A percentile compares a stretch with the other conserved stretches of the same genome.
Conservation (phyloP, 2,888 invertebrate genomes). For the Euplexia lucipara region DNA sequence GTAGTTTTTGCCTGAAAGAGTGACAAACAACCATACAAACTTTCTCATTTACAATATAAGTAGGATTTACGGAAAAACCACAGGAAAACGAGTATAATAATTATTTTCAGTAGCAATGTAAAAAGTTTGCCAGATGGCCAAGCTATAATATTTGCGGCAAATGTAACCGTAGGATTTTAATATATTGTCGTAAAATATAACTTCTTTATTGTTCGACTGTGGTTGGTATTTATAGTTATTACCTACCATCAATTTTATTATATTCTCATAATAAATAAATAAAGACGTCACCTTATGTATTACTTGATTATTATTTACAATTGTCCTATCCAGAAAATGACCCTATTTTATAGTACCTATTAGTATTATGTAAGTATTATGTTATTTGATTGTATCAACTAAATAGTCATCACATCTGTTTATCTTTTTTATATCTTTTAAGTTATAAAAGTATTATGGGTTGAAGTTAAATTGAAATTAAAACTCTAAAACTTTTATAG, state of each 20-base stretch:
- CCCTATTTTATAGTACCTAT: no score
- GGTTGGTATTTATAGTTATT: constrained; percentile 10
- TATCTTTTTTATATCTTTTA: constrained; percentile 7
- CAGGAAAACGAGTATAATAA: neutral
- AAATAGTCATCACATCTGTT: neutral
- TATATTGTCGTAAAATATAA: constrained; percentile 5
- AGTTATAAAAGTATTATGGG: constrained; percentile 8
- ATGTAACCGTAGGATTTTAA: constrained; percentile 9
- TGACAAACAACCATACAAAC: no score
- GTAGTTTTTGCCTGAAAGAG: no score
- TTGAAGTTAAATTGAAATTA: neutral
- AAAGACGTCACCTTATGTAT: constrained; percentile 15
- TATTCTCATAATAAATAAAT: neutral
- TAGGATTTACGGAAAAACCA: no score
- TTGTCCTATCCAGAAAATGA: constrained; percentile 3
- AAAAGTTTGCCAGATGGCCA: constrained; percentile 24
- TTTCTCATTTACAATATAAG: no score
- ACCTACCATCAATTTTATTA: neutral
- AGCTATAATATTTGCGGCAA: constrained; percentile 24
- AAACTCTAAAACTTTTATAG: neutral
- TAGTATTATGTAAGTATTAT: no score
- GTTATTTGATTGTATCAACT: no score
- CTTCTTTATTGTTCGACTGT: constrained; percentile 15
- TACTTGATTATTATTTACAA: neutral
- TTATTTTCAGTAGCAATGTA: neutral